Conservation (phyloP, 1,140 invertebrate species). For the Drosophila rhopaloa region DNA sequence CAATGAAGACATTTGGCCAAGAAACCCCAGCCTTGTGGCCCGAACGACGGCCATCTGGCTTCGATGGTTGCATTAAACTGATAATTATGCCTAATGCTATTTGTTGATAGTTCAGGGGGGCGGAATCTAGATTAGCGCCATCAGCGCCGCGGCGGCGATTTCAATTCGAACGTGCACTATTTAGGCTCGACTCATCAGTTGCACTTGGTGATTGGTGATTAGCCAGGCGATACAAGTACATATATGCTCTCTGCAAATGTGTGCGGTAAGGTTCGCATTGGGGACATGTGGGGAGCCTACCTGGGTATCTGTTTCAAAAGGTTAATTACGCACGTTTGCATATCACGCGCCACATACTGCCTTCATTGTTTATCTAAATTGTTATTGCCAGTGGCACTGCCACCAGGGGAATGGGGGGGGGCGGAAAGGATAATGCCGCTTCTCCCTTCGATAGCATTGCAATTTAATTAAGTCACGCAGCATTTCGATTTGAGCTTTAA, state of each 20-base stretch:
- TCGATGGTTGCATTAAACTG: conserved; percentile 55
- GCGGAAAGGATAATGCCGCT: neutral
- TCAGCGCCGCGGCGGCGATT: conserved; percentile 35
- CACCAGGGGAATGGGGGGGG: neutral
- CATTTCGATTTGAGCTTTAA: conserved; percentile 71
- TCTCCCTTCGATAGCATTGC: conserved; percentile 54
- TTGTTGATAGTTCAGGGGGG: conserved; percentile 47
- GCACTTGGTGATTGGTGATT: conserved; percentile 65
- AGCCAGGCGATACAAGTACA: conserved; percentile 16
- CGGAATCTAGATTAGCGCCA: conserved; percentile 56
- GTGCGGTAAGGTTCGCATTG: neutral
- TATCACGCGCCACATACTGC: conserved; percentile 65
- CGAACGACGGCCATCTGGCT: neutral
- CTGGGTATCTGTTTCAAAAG: conserved; percentile 63
- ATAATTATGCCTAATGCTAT: conserved; percentile 72
- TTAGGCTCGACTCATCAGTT: conserved; percentile 53
- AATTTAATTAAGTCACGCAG: conserved; percentile 81
- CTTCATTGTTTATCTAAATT: conserved; percentile 69
- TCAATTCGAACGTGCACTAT: conserved; percentile 45
- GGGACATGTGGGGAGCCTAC: neutral
- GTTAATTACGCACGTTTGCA: conserved; percentile 74
- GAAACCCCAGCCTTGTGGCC: conserved; percentile 32
- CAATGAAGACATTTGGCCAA: conserved; percentile 72
- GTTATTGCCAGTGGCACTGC: conserved; percentile 51
- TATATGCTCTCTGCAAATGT: conserved; percentile 1